A percentile compares a stretch with the other conserved stretches of the same genome.
phyloP scores from a whole-genome alignment of 2,797 vertebrate species.

The Hybognathus amarus region DNA sequence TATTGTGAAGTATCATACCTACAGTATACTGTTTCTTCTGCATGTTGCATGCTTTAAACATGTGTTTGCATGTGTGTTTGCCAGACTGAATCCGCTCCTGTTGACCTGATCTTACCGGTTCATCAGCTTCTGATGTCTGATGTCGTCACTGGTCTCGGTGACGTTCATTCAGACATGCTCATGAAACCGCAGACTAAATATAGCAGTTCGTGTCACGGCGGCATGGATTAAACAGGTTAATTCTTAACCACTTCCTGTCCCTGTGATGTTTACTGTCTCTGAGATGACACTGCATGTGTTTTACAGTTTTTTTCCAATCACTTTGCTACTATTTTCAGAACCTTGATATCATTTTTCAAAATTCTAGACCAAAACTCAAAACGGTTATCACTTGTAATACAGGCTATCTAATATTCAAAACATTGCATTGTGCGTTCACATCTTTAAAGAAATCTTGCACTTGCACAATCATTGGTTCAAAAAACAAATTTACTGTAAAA shows the following conservation, averaged over 20 bases:
- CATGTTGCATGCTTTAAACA: background rate
- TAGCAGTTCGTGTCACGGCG: constrained; percentile 22
- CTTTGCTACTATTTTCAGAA: no score
- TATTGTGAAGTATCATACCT: no score
- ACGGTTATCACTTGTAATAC: no score
- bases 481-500: no score
- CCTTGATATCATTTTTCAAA: no score
- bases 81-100: constrained; percentile 24
- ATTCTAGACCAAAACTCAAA: no score
- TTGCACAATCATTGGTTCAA: no score
- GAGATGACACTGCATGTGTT: background rate
- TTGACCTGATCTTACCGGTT: constrained; percentile 14
- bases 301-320: no score
- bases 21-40: background rate
- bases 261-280: background rate
- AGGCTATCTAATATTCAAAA: no score
- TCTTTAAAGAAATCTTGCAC: no score
- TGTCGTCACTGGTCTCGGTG: constrained; percentile 18
- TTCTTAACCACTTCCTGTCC: constrained; percentile 37
- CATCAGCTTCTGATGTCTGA: constrained; percentile 44
- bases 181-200: constrained; percentile 40
- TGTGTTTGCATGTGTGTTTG: background rate
- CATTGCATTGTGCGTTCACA: no score
- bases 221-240: constrained; percentile 8
- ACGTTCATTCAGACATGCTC: background rate